phyloP scores from a whole-genome alignment of 2,888 invertebrate species.

The Allygus modestus region DNA sequence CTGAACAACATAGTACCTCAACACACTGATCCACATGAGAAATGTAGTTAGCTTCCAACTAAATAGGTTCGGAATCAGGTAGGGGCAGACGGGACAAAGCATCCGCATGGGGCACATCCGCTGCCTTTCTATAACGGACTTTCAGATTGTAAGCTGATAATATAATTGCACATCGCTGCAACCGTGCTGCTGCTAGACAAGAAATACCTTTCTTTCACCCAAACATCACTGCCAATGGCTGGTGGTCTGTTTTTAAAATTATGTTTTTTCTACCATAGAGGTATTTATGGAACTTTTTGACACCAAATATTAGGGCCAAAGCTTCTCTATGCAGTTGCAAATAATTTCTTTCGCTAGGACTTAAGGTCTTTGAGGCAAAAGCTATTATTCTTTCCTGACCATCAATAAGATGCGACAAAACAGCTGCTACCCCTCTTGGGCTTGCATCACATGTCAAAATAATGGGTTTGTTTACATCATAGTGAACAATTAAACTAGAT shows the following conservation, averaged over 20 bases:
- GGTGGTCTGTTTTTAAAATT: not conserved
- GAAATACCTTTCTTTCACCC: conserved; percentile 35
- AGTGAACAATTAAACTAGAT: not conserved
- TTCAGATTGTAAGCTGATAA: conserved; percentile 37
- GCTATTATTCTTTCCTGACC: not conserved
- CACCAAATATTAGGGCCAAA: not conserved
- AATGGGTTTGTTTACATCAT: not conserved
- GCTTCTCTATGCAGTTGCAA: not conserved
- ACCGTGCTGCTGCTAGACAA: conserved; percentile 31
- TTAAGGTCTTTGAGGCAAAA: no score
- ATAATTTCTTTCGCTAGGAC: not conserved
- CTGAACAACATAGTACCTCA: not conserved
- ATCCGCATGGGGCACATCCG: no score
- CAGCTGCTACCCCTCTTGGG: not conserved
- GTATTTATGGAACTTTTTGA: not conserved
- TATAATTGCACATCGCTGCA: conserved; percentile 46
- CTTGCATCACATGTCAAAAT: not conserved
- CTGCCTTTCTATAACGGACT: conserved; percentile 38
- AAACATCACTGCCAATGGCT: conserved; percentile 24
- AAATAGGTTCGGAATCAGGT: not conserved
- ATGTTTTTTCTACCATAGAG: not conserved
- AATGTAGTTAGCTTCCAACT: not conserved
- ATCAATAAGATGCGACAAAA: not conserved
- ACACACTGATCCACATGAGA: not conserved
- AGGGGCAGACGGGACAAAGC: conserved; percentile 50